These are phyloP conservation scores for Macaria liturata DNA, from an alignment of 2,888 invertebrate genomes.

Conservation along the genomic window DNA sequence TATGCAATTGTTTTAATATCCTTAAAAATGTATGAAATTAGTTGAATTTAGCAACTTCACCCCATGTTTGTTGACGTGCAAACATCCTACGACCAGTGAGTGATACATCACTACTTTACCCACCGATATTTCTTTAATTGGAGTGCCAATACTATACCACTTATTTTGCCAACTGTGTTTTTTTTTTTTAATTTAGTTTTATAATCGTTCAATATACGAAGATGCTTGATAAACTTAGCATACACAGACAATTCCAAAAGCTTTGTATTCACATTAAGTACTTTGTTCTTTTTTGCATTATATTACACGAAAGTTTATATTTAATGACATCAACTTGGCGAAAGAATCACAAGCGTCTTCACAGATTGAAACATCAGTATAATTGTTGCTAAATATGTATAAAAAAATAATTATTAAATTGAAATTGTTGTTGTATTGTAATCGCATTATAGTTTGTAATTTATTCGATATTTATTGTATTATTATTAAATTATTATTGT, in stretches of 20 bases:
- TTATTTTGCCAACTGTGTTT: constrained; percentile 38
- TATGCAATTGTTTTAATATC: too few relatives aligned
- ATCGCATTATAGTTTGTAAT: constrained; percentile 73
- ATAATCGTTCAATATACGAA: not conserved
- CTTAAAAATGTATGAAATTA: too few relatives aligned
- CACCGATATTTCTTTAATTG: constrained; percentile 52
- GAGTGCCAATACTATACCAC: constrained; percentile 50
- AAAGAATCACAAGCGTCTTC: not conserved
- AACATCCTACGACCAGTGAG: not conserved
- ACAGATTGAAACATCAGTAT: not conserved
- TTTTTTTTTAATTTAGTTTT: constrained; percentile 3
- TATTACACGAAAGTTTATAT: not conserved
- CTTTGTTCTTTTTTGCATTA: not conserved
- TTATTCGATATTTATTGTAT: constrained; percentile 53
- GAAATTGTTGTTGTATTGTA: constrained; percentile 63
- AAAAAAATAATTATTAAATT: constrained; percentile 24
- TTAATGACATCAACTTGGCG: not conserved
- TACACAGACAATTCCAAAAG: too few relatives aligned
- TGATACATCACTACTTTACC: constrained; percentile 36
- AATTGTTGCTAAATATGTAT: constrained; percentile 30
- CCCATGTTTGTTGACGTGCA: not conserved
- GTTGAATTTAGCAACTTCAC: too few relatives aligned
- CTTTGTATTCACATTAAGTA: not conserved
- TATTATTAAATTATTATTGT: constrained; percentile 33
- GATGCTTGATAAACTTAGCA: not conserved